These are phyloP conservation scores for Mythimna ferrago DNA, from an alignment of 2,888 invertebrate genomes.

Conservation along the genomic window DNA sequence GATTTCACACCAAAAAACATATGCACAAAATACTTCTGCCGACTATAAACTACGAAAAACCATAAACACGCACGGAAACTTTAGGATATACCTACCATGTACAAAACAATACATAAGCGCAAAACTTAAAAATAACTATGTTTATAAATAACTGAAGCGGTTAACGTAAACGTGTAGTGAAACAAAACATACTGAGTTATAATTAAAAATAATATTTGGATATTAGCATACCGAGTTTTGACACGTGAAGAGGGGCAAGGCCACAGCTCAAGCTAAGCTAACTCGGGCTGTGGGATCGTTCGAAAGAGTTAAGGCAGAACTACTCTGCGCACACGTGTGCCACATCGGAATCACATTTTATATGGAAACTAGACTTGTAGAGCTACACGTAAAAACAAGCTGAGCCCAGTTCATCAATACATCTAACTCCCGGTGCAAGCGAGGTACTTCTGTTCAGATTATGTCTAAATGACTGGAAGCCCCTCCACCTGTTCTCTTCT, in stretches of 20 bases:
- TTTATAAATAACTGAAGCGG: conserved; percentile 59
- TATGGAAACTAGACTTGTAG: too few species aligned
- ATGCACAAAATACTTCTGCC: conserved; percentile 25
- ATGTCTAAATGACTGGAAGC: too few species aligned
- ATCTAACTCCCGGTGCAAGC: too few species aligned
- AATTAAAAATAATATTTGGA: conserved; percentile 53
- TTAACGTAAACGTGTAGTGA: conserved; percentile 45
- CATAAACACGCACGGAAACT: conserved; percentile 41
- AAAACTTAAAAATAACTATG: conserved; percentile 55
- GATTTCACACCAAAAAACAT: neutral
- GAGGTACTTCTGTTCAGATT: too few species aligned
- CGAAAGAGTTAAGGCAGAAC: too few species aligned
- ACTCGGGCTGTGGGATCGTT: neutral
- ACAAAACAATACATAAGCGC: conserved; percentile 33
- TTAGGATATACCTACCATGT: conserved; percentile 41
- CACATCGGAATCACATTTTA: too few species aligned
- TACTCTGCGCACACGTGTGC: too few species aligned
- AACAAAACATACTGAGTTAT: conserved; percentile 45
- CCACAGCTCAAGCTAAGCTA: neutral
- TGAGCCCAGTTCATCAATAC: too few species aligned
- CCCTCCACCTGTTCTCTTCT: too few species aligned
- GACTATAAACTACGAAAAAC: conserved; percentile 43
- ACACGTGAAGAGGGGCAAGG: neutral
- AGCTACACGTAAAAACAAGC: too few species aligned
- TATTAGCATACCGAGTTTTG: conserved; percentile 34